Base-by-base conservation (phyloP, 2,113 vertebrate species). In the Brachypodius melanocephalos region DNA sequence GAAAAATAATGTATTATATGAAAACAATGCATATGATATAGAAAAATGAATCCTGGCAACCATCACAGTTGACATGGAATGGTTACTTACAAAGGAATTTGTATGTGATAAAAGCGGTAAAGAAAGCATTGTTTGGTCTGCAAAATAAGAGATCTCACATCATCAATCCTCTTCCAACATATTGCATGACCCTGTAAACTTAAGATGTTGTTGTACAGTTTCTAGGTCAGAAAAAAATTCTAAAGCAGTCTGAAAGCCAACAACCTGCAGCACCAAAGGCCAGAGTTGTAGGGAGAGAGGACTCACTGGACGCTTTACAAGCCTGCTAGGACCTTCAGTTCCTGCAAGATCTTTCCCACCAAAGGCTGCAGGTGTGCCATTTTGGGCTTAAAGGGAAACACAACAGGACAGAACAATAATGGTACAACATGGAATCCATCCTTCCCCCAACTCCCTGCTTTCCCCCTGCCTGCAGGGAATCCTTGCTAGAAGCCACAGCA, bases 31-130 rank as follows among this genome's bases (percentile, higher is more conserved):
- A 22, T 54, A 89, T 7, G 3, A 59, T 84, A 89, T 7, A 17
- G 68, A 80, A 93, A 89, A 80, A 83, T n/a, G 5, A 92, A 77
- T 45, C 59, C 65, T 75, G 76, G 46, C 38, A 88, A 66, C 83
- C n/a, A 54, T 2, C 17, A 46, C 13, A 77, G 36, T 48, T 80
- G 51, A 89, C 46, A 84, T 32, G 7, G 55, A 94, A 77, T 26
- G 19, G 72, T 75, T 88, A 77, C 88, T 84, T 88, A 71, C 0
- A 0, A 51, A 90, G 59, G 90, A 92, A 93, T 89, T 55, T 90
- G 6, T 61, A 79, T 7, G 19, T 1, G 17, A 88, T 88, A 88
- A 72, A 85, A 80, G 26, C 61, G 45, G 52, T 24, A 57, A 72
- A 68, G 48, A 71, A 71, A 18, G 13, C 20, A 73, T 0, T 1